Conservation (phyloP, 35 echinoderm and acorn worm species). For the Eucidaris tribuloides region DNA sequence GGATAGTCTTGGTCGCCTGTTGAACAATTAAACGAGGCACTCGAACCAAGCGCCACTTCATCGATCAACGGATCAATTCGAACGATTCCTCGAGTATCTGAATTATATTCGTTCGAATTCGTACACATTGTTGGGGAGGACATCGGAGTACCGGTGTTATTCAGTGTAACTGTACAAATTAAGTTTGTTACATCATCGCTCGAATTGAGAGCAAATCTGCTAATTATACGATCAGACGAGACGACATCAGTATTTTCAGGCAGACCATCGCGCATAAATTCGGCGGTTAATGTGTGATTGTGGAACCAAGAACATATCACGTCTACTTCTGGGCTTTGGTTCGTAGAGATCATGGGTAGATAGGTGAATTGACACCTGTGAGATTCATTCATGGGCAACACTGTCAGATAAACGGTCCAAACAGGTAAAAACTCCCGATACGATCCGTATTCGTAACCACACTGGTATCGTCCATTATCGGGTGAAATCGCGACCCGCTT, state of each 20-base stretch:
- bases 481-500: background rate
- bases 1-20: background rate
- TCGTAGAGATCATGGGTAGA: background rate
- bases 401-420: background rate
- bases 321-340: background rate
- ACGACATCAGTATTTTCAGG: background rate
- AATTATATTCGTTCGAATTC: background rate
- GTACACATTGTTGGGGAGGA: background rate
- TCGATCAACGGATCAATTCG: slow-evolving; percentile 8
- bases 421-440: background rate
- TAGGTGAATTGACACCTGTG: background rate
- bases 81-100: background rate
- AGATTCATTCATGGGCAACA: background rate
- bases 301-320: background rate
- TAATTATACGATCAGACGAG: background rate
- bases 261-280: background rate
- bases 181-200: background rate
- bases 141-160: background rate
- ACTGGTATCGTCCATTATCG: background rate
- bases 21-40: background rate
- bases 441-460: background rate
- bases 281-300: background rate
- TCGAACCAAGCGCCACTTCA: background rate
- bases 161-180: background rate
- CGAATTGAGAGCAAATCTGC: background rate